A percentile compares a stretch with the other conserved stretches of the same genome.
phyloP scores from a whole-genome alignment of 2,113 vertebrate genomes.

The Cynocephalus volans region DNA sequence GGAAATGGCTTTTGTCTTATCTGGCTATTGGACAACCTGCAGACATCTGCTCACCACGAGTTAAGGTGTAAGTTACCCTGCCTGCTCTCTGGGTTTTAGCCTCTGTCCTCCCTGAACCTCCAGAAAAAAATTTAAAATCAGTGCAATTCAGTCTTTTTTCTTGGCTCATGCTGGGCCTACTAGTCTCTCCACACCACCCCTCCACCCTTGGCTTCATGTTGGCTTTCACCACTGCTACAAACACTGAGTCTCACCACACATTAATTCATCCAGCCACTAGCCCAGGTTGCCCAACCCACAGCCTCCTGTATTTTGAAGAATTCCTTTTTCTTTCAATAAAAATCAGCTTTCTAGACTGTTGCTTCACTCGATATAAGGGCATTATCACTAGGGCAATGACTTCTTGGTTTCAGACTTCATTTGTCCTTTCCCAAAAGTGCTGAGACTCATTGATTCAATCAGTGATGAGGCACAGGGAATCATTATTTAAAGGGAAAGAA shows the following conservation, averaged over 20 bases:
- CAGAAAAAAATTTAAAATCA: conserved; percentile 3
- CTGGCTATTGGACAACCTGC: not conserved
- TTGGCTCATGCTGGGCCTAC: not conserved
- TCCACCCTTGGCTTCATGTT: not conserved
- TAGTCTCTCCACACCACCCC: not conserved
- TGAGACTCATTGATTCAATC: not conserved
- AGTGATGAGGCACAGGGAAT: not conserved
- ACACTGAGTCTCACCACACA: not conserved
- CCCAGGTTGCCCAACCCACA: not conserved
- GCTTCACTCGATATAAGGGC: not conserved
- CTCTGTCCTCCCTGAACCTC: not conserved
- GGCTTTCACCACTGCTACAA: not conserved
- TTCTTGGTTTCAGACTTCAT: not conserved
- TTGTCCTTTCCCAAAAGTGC: not conserved
- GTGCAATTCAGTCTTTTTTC: not conserved
- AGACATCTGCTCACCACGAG: not conserved
- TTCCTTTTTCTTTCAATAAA: not conserved
- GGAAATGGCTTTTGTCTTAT: not conserved
- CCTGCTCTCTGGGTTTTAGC: not conserved
- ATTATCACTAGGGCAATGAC: not conserved
- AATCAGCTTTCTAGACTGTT: not conserved
- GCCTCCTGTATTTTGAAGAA: not conserved
- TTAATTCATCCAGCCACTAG: not conserved
- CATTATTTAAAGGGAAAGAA: not conserved
- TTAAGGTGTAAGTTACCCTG: not conserved